Base-by-base conservation (phyloP, 2,113 vertebrate species). In the Grammomys surdaster region DNA sequence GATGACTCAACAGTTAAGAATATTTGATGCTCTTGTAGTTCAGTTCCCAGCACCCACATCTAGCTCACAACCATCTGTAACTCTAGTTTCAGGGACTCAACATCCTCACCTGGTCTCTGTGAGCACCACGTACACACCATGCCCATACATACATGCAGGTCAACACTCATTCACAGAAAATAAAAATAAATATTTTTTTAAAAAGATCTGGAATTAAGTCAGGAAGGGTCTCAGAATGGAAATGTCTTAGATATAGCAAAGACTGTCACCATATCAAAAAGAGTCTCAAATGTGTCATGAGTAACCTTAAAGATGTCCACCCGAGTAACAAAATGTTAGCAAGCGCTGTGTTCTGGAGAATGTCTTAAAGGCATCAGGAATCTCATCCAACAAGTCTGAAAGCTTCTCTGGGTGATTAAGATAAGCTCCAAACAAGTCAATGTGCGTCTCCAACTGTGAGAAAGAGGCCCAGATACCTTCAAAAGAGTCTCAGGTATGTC, bases 261-360 rank as follows among this genome's bases (percentile, higher is more conserved):
- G 93, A 91, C 40, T 95, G 43, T 88, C n/a, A 88, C 19, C 60
- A 67, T n/a, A 48, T 78, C 54, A 40, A 65, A 28, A 97, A 93
- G 33, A 4, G 46, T 69, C 65, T 96, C 77, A 85, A 77, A 65
- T 89, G 19, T n/a, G 89, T 67, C 17, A 67, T 5, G 78, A 95
- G 28, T n/a, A 58, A 80, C 46, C 40, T 67, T 43, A 43, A 67
- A 84, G 48, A 67, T 3, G 65, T 54, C 54, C 56, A 40, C 46
- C 75, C 51, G 31, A 65, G 56, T 24, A 93, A 67, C 82, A 75
- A 67, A 78, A 46, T 86, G 24, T 89, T 17, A 67, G 46, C 13
- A 93, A 93, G 56, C 75, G n/a, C 16, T n/a, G 9, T 31, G 3
- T 58, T 72, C 63, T 78, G 46, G 76, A 17, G 54, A 73, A 76